phyloP scores from a whole-genome alignment of 2,797 vertebrate species.

The Epinephelus malabaricus region DNA sequence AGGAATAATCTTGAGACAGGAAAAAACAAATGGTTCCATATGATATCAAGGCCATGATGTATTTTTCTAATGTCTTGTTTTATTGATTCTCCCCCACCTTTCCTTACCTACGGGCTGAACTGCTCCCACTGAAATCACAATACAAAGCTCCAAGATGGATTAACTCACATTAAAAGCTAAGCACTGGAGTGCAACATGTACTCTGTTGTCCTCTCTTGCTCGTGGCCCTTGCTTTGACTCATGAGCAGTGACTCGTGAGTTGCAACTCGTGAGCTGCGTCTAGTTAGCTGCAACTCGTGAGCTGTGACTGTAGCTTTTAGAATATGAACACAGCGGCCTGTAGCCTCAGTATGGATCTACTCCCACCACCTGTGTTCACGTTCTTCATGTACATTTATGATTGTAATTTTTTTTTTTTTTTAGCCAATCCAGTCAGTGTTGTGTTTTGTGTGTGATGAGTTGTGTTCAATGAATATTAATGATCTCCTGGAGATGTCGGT shows the following conservation, averaged over 20 bases:
- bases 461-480: constrained; percentile 73
- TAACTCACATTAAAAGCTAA: constrained; percentile 11
- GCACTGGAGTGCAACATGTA: not conserved
- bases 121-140: constrained; percentile 1
- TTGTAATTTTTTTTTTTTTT: not conserved
- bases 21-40: not conserved
- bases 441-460: constrained; percentile 24
- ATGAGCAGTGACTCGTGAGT: not conserved
- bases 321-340: constrained; percentile 2
- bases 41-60: constrained; percentile 16
- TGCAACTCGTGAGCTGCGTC: not conserved
- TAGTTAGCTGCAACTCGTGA: not conserved
- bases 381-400: constrained; percentile 41
- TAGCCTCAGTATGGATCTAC: not conserved
- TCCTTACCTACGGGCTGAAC: not conserved
- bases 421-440: constrained; percentile 13
- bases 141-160: not conserved
- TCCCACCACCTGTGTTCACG: constrained; percentile 20
- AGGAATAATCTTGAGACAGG: constrained; percentile 7
- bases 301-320: not conserved
- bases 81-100: not conserved
- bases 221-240: not conserved
- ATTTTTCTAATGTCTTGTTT: not conserved
- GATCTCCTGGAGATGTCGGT: constrained; percentile 46
- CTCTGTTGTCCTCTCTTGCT: not conserved